Evolutionary conservation across 2,113 vertebrate species (phyloP), one percentile per base, ranked within the genome.

Genomic region (Xiphorhynchus elegans): DNA sequence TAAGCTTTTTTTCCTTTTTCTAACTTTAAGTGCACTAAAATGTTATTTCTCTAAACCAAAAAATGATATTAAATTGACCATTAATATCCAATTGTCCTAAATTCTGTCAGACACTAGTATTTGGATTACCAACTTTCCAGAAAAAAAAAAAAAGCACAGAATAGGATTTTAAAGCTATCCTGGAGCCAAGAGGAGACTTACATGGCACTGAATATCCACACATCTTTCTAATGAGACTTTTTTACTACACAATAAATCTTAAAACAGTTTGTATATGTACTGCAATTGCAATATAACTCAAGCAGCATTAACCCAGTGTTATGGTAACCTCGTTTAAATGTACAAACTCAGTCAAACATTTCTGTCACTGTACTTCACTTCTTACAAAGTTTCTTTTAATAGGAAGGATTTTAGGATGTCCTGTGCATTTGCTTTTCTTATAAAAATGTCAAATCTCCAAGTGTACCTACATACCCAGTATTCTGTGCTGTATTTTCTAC

Each of bases 191-290:
- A 84, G 40, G 62, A 88, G 44, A 44, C 40, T 88, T 44, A 47
- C 16, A 50, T 10, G 26, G 50, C 53, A 64, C 42, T 88, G 68
- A 72, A 86, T 62, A 91, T 73, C 37, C 88, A 86, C 72, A 94
- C 31, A 67, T 95, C 68, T 93, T 69, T 84, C 82, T 95, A 93
- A 95, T 90, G 87, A 96, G 92, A 93, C 55, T 89, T 93, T 96
- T 96, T 96, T 86, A 95, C 87, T 78, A 31, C 75, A 77, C 79
- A 92, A 46, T 95, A 95, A 96, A 92, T 92, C 83, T 80, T 60
- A 72, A 13, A 74, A 78, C 73, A 87, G 83, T 94, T 91, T 95
- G 84, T 91, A 85, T 69, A 79, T 33, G 37, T n/a, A 49, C 64
- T 87, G 92, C 33, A 89, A 59, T 56, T 93, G 46, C 85, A 64